Evolutionary conservation across 2,113 vertebrate genomes (phyloP).

Genomic region (Cranoglanis bouderius): DNA sequence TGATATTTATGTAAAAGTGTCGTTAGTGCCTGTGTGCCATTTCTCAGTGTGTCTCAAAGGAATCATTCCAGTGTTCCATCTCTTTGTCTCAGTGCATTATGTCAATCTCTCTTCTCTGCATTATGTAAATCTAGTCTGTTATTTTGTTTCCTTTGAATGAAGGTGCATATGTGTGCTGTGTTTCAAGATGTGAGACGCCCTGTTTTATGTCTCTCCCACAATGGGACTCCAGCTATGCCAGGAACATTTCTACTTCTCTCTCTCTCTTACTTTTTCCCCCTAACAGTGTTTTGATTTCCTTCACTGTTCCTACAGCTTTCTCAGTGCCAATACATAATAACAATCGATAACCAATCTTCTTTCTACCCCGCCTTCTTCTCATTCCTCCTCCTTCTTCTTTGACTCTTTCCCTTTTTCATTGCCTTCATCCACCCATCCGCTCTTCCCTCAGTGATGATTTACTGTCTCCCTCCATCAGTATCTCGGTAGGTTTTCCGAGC

Average conservation of each 20-base stretch:
- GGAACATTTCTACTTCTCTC: conserved; percentile 45
- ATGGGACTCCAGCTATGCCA: conserved; percentile 11
- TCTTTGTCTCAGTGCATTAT: conserved; percentile 23
- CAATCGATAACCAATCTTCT: conserved; percentile 2
- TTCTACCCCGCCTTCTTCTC: background rate
- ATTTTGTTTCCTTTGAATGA: conserved; percentile 50
- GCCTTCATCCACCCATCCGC: background rate
- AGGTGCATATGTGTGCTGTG: conserved; percentile 43
- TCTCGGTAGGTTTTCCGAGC: conserved; percentile 11
- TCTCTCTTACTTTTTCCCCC: conserved; percentile 6
- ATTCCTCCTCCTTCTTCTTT: conserved; percentile 15
- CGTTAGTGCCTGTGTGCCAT: conserved; percentile 26
- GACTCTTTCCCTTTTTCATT: conserved; percentile 30
- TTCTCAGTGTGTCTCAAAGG: conserved; percentile 12
- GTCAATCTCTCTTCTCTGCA: conserved; percentile 33
- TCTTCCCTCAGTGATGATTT: conserved; percentile 15
- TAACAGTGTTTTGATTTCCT: background rate
- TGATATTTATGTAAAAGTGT: conserved; percentile 28
- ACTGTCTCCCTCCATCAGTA: conserved; percentile 12
- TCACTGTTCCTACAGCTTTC: background rate
- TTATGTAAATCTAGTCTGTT: conserved; percentile 19
- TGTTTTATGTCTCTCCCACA: conserved; percentile 44
- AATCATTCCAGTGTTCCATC: conserved; percentile 18
- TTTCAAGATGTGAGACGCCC: conserved; percentile 53
- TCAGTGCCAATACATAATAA: background rate